Percentiles rank a stretch among this genome's conserved stretches.
Evolutionary conservation across 2,113 vertebrate species (phyloP).

Genomic region (Cyphomyrus discorhynchus): DNA sequence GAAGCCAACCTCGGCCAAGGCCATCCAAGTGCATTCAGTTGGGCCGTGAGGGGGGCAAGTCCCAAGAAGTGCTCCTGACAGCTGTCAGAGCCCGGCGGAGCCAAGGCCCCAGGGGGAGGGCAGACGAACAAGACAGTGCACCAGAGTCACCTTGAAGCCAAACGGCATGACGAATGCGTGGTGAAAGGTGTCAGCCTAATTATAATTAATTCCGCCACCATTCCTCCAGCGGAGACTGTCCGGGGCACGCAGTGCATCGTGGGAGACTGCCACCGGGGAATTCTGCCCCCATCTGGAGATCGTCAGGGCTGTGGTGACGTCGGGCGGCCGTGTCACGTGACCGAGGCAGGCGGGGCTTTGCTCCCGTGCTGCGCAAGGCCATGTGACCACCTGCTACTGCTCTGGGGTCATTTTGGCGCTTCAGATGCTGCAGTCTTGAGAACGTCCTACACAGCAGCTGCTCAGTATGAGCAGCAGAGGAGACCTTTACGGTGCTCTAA

Average conservation of each 20-base stretch:
- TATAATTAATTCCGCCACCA: conserved; percentile 53
- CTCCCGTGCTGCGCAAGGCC: neutral
- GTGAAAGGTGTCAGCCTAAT: conserved; percentile 48
- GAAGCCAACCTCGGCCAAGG: neutral
- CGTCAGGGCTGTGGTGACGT: conserved; percentile 35
- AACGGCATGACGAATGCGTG: conserved; percentile 45
- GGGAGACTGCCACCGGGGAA: neutral
- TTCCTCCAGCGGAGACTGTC: conserved; percentile 27
- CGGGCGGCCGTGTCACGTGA: neutral
- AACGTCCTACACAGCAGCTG: neutral
- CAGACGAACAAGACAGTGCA: conserved; percentile 22
- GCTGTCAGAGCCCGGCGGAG: conserved; percentile 35
- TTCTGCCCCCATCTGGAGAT: conserved; percentile 29
- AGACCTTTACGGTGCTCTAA: neutral
- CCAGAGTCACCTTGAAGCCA: conserved; percentile 55
- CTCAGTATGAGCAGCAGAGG: neutral
- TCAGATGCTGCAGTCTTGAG: neutral
- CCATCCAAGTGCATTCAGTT: neutral
- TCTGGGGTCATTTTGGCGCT: neutral
- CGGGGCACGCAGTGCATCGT: neutral
- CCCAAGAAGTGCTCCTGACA: conserved; percentile 38
- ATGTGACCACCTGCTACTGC: neutral
- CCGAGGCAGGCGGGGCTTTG: neutral
- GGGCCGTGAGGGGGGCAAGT: neutral
- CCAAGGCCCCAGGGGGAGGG: neutral